Conservation (phyloP, 2,113 vertebrate species). For the Paradoxurus hermaphroditus region DNA sequence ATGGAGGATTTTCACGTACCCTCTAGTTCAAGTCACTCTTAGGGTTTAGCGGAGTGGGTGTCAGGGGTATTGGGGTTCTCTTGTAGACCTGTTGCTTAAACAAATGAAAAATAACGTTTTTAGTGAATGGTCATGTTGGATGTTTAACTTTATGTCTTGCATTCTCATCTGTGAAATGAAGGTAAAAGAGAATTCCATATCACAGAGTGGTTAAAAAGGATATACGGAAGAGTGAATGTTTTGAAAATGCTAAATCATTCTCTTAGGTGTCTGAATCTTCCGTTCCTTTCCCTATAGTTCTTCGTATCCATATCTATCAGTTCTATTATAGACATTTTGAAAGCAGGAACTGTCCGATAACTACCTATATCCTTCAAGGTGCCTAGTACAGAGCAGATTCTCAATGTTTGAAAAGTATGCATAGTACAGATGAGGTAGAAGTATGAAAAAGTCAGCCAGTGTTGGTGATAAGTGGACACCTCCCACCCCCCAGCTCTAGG, state of each 20-base stretch:
- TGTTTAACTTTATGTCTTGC: background rate
- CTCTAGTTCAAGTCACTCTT: background rate
- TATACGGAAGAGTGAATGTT: background rate
- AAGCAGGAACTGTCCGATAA: background rate
- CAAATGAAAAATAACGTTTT: background rate
- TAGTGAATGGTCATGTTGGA: background rate
- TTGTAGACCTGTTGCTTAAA: background rate
- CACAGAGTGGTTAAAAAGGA: background rate
- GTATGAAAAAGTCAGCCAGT: background rate
- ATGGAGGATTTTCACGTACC: background rate
- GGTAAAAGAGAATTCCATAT: background rate
- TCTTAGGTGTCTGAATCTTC: background rate
- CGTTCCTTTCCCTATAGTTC: background rate
- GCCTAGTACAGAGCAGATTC: background rate
- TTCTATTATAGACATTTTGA: background rate
- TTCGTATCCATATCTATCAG: background rate
- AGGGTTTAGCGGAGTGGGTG: background rate
- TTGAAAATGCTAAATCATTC: background rate
- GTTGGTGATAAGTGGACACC: background rate
- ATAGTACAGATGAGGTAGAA: background rate
- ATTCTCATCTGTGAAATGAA: background rate
- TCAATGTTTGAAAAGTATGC: background rate
- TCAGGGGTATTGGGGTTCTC: background rate
- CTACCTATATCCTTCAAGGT: background rate
- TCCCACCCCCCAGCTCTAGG: background rate